phyloP scores from a whole-genome alignment of 2,797 vertebrate species.

The Lophotriccus pileatus region DNA sequence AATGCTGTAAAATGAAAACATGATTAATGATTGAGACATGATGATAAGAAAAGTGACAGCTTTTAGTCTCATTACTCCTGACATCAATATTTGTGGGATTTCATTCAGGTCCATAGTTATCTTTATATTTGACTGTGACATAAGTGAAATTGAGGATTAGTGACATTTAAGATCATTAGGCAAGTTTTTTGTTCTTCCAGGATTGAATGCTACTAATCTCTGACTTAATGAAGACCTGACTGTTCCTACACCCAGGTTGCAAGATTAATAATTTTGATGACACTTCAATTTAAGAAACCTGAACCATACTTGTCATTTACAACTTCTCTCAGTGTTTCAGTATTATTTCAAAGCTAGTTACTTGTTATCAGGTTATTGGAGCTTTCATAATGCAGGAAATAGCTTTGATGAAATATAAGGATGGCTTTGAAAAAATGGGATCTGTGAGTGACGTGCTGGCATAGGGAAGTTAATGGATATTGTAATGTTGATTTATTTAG shows the following conservation, averaged over 20 bases:
- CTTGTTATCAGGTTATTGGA: background rate
- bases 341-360: background rate
- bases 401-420: background rate
- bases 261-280: background rate
- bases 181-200: background rate
- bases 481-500: background rate
- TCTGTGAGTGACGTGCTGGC: background rate
- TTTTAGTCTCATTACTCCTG: background rate
- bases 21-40: rapidly evolving
- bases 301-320: background rate
- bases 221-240: background rate
- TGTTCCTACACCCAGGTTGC: background rate
- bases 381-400: background rate
- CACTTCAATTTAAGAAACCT: background rate
- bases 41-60: background rate
- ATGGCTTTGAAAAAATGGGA: background rate
- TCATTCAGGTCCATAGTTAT: background rate
- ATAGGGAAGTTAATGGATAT: background rate
- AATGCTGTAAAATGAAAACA: background rate
- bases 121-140: background rate
- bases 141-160: background rate
- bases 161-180: background rate
- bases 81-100: background rate
- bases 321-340: background rate
- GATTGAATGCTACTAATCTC: background rate